Conservation (phyloP, 2,113 vertebrate species). For the Aspidoscelis tigris region DNA sequence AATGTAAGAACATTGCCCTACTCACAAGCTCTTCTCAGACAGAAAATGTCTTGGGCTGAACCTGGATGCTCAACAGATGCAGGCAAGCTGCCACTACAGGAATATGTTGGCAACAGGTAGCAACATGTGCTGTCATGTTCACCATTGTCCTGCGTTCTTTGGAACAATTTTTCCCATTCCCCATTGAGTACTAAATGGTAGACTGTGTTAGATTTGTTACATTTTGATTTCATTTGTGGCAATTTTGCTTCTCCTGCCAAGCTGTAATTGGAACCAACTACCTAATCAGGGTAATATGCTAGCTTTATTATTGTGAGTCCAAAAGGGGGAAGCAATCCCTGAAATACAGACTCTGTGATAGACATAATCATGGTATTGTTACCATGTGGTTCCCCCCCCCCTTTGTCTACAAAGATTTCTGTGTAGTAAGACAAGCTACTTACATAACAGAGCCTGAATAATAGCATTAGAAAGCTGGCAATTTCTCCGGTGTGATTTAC, state of each 20-base stretch:
- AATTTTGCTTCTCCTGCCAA: slow-evolving; percentile 22
- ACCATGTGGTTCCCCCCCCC: too few species aligned
- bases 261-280: slow-evolving; percentile 5
- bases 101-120: slow-evolving; percentile 2
- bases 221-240: slow-evolving; percentile 12
- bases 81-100: slow-evolving; percentile 25
- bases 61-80: neutral
- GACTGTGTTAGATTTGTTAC: neutral
- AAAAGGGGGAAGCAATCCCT: neutral
- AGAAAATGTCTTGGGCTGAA: neutral
- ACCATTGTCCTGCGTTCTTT: slow-evolving; percentile 9
- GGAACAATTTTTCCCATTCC: slow-evolving; percentile 13
- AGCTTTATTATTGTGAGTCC: slow-evolving; percentile 8
- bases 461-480: neutral
- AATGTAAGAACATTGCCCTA: neutral
- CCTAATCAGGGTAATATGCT: slow-evolving; percentile 8
- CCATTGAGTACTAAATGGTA: neutral
- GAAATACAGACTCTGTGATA: neutral
- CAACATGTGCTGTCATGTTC: slow-evolving; percentile 12
- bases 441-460: neutral
- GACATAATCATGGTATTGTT: neutral
- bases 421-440: neutral
- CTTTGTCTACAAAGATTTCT: neutral
- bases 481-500: neutral
- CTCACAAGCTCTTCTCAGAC: neutral